Conservation (phyloP, 2,797 vertebrate genomes). For the Carapus acus region DNA sequence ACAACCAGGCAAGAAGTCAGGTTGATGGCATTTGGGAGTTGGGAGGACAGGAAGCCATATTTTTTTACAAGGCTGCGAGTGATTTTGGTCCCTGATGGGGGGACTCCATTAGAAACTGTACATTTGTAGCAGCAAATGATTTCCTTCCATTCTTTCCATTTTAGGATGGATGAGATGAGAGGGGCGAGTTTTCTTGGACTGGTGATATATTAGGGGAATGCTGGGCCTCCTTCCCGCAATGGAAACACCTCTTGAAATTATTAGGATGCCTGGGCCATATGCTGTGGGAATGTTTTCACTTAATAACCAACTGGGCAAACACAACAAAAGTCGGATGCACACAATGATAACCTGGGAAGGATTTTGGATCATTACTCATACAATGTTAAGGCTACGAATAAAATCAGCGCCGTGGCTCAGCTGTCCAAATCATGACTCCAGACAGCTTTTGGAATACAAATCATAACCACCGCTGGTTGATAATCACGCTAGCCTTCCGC, state of each 20-base stretch:
- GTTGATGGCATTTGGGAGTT: slow-evolving; percentile 1
- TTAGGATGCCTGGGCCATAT: slow-evolving; percentile 43
- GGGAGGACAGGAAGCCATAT: slow-evolving; percentile 4
- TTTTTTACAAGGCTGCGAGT: slow-evolving; percentile 2
- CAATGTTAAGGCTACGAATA: too few relatives aligned
- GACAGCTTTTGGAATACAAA: slow-evolving; percentile 20
- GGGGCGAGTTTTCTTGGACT: slow-evolving; percentile 41
- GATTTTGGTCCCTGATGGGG: slow-evolving; percentile 13
- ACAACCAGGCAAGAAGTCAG: not conserved
- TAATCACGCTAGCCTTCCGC: slow-evolving; percentile 22
- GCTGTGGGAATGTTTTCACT: slow-evolving; percentile 48
- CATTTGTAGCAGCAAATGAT: slow-evolving; percentile 26
- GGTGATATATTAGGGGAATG: slow-evolving; percentile 35
- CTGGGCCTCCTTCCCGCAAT: slow-evolving; percentile 38
- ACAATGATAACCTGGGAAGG: slow-evolving; percentile 7
- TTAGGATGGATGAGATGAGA: slow-evolving; percentile 38
- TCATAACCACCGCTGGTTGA: slow-evolving; percentile 16
- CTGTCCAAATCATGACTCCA: slow-evolving; percentile 5
- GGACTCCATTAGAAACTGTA: slow-evolving; percentile 30
- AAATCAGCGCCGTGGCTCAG: slow-evolving; percentile 1
- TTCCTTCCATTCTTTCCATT: slow-evolving; percentile 29
- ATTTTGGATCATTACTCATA: too few relatives aligned
- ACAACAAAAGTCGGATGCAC: slow-evolving; percentile 19
- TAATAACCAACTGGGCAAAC: slow-evolving; percentile 24
- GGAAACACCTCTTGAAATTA: slow-evolving; percentile 42